These are phyloP conservation scores for Enteromius argenteus DNA, from an alignment of 2,797 vertebrate genomes.

Conservation along the genomic window DNA sequence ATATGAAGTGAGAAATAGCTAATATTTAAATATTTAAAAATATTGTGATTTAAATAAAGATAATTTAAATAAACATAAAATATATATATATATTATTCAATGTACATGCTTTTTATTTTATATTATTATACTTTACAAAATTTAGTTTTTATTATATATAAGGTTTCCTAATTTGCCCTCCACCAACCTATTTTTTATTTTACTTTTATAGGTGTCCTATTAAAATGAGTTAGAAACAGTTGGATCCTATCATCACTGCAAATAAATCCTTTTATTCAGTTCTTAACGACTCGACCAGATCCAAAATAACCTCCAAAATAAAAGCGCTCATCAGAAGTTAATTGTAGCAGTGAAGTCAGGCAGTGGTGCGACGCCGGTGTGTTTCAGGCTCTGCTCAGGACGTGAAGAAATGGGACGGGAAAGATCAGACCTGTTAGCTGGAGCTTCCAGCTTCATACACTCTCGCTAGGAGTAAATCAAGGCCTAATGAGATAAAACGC, in stretches of 20 bases:
- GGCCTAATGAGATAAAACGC: slow-evolving; percentile 62
- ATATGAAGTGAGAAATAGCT: not conserved
- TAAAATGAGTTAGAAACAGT: slow-evolving; percentile 50
- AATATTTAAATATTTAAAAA: not conserved
- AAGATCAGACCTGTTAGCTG: slow-evolving; percentile 47
- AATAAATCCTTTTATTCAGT: slow-evolving; percentile 47
- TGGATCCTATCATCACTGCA: slow-evolving; percentile 46
- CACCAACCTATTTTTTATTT: slow-evolving; percentile 30
- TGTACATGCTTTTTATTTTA: not conserved
- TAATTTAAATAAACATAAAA: too few relatives aligned
- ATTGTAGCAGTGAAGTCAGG: slow-evolving; percentile 41
- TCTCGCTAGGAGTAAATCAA: slow-evolving; percentile 57
- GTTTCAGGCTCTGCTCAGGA: slow-evolving; percentile 51
- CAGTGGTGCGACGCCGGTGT: slow-evolving; percentile 32
- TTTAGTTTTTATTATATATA: not conserved
- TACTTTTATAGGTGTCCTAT: slow-evolving; percentile 39
- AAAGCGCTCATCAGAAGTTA: slow-evolving; percentile 58
- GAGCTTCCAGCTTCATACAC: slow-evolving; percentile 55
- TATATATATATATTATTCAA: not conserved
- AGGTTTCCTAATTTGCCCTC: not conserved
- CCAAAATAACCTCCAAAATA: slow-evolving; percentile 56
- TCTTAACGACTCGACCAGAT: slow-evolving; percentile 6
- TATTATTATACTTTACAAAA: not conserved
- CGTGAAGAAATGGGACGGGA: slow-evolving; percentile 45
- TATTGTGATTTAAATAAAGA: too few relatives aligned